A percentile compares a stretch with the other conserved stretches of the same genome.
These are phyloP conservation scores for Phalera bucephala DNA, from an alignment of 2,888 invertebrate species.

Conservation along the genomic window DNA sequence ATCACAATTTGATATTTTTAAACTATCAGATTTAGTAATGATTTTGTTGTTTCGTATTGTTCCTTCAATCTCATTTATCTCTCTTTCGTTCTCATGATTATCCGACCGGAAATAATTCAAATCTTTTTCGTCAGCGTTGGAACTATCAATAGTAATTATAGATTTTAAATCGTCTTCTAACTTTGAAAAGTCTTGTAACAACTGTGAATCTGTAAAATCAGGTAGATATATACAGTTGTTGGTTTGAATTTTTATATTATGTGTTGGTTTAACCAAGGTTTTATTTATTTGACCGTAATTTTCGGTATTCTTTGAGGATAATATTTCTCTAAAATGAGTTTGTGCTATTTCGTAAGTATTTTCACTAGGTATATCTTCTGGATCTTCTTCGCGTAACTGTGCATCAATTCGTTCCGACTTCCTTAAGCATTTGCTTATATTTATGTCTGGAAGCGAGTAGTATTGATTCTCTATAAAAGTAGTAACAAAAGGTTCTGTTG, in stretches of 20 bases:
- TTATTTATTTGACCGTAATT: constrained; percentile 74
- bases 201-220: constrained; percentile 59
- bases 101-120: constrained; percentile 55
- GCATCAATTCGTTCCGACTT: constrained; percentile 88
- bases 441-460: constrained; percentile 87
- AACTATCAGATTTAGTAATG: constrained; percentile 72
- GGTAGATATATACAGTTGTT: constrained; percentile 48
- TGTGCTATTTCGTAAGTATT: constrained; percentile 73
- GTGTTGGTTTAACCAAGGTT: constrained; percentile 41
- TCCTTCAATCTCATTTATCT: constrained; percentile 78
- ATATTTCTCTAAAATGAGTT: constrained; percentile 68
- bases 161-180: constrained; percentile 77
- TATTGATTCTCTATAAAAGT: constrained; percentile 86
- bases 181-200: constrained; percentile 64
- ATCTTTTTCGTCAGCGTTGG: constrained; percentile 67
- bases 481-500: constrained; percentile 76
- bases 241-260: constrained; percentile 39
- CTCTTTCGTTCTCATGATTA: constrained; percentile 76
- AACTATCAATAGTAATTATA: constrained; percentile 72
- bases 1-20: constrained; percentile 51
- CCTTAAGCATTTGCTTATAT: constrained; percentile 86
- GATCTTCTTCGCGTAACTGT: constrained; percentile 83
- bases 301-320: constrained; percentile 55
- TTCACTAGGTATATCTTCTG: constrained; percentile 70
- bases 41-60: constrained; percentile 76